Conservation (phyloP, 2,888 invertebrate genomes). For the Xylophagus ater region DNA sequence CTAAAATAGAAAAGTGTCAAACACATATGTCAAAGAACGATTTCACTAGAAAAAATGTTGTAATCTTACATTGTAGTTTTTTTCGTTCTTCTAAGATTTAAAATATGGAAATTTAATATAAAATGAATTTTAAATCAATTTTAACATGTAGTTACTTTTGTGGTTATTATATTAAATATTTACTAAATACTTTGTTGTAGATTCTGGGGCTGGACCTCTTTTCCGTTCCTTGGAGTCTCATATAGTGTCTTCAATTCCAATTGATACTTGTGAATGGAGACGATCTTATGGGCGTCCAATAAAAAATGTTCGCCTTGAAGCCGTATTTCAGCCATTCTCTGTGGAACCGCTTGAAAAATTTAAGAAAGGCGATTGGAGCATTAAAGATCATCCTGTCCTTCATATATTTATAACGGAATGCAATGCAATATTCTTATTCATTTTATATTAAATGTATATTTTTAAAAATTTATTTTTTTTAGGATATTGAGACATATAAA, state of each 20-base stretch:
- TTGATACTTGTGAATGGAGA: slow-evolving; percentile 85
- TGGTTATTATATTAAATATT: background rate
- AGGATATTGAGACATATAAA: slow-evolving; percentile 92
- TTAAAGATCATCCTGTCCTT: slow-evolving; percentile 80
- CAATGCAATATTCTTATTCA: slow-evolving; percentile 50
- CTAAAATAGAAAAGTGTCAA: too few relatives aligned
- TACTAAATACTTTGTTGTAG: slow-evolving; percentile 38
- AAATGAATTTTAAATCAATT: slow-evolving; percentile 16
- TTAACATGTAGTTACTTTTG: slow-evolving; percentile 16
- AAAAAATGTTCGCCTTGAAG: slow-evolving; percentile 72
- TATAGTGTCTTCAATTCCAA: slow-evolving; percentile 66
- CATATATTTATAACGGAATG: slow-evolving; percentile 95
- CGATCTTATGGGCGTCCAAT: slow-evolving; percentile 78
- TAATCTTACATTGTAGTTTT: too few relatives aligned
- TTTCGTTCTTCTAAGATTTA: too few relatives aligned
- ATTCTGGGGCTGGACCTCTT: slow-evolving; percentile 74
- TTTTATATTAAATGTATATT: slow-evolving; percentile 12
- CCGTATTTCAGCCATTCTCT: slow-evolving; percentile 69
- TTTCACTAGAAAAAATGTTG: too few relatives aligned
- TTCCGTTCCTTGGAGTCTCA: slow-evolving; percentile 73
- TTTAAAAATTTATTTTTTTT: slow-evolving; percentile 20
- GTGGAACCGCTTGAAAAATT: slow-evolving; percentile 54
- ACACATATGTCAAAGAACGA: too few relatives aligned
- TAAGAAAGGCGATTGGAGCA: slow-evolving; percentile 60
- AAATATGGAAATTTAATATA: background rate